These are phyloP conservation scores for Nebria ingens DNA, from an alignment of 1,140 invertebrate species.

Conservation along the genomic window DNA sequence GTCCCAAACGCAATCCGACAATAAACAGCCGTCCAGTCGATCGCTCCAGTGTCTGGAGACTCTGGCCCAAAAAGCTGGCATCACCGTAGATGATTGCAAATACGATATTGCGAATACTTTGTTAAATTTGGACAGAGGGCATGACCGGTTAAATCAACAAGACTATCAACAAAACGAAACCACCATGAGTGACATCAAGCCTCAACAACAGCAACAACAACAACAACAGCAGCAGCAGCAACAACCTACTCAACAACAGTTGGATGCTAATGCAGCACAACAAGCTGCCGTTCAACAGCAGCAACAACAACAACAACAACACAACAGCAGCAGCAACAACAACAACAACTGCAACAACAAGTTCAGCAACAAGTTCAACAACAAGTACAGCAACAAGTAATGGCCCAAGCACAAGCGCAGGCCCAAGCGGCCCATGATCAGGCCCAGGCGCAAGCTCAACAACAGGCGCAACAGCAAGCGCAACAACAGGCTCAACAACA, in stretches of 20 bases:
- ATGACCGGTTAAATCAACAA: conserved; percentile 17
- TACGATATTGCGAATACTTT: conserved; percentile 50
- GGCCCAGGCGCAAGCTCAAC: conserved; percentile 28
- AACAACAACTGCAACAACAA: conserved; percentile 30
- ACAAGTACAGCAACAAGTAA: conserved; percentile 27
- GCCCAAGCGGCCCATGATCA: conserved; percentile 27
- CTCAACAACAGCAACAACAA: conserved; percentile 18
- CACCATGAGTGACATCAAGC: conserved; percentile 27
- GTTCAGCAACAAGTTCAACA: conserved; percentile 26
- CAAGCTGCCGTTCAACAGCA: not conserved
- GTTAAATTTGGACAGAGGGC: conserved; percentile 40
- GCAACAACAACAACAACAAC: conserved; percentile 25
- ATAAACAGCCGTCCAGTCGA: conserved; percentile 26
- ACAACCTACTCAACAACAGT: conserved; percentile 19
- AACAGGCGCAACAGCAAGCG: conserved; percentile 28
- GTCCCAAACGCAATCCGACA: conserved; percentile 14
- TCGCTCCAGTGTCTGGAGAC: conserved; percentile 55
- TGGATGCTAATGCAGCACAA: conserved; percentile 7
- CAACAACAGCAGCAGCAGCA: too few relatives aligned
- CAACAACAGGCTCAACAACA: not conserved
- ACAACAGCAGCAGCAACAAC: not conserved
- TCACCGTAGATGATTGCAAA: conserved; percentile 50
- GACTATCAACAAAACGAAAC: not conserved
- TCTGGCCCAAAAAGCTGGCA: conserved; percentile 52
- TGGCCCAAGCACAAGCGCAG: conserved; percentile 21